A percentile compares a stretch with the other conserved stretches of the same genome.
Evolutionary conservation across 2,797 vertebrate species (phyloP).

Genomic region (Psittacula echo): DNA sequence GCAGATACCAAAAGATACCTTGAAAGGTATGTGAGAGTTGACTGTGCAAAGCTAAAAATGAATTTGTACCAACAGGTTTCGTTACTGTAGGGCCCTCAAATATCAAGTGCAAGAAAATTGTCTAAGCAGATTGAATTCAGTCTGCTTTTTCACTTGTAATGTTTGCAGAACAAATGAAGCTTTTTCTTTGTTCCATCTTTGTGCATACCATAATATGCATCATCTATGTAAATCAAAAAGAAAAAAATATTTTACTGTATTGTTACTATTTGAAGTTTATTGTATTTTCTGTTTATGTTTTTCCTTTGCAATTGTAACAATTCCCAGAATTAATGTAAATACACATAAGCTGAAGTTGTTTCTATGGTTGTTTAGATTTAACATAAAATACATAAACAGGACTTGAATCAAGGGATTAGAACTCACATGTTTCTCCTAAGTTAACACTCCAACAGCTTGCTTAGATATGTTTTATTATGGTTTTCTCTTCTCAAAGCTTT

Average conservation of each 20-base stretch:
- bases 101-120: background rate
- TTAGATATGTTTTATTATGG: background rate
- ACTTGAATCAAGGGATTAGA: slow-evolving; percentile 8
- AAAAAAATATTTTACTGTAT: slow-evolving; percentile 48
- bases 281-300: slow-evolving; percentile 57
- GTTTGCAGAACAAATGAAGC: background rate
- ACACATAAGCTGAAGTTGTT: slow-evolving; percentile 68
- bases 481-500: background rate
- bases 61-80: background rate
- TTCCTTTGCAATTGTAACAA: slow-evolving; percentile 63
- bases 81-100: background rate
- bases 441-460: background rate
- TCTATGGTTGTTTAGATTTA: background rate
- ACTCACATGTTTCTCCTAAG: background rate
- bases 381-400: background rate
- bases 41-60: background rate
- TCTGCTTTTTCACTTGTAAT: background rate
- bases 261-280: slow-evolving; percentile 62
- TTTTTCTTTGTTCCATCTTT: slow-evolving; percentile 18
- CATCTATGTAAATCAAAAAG: slow-evolving; percentile 60
- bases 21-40: background rate
- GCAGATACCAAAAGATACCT: background rate
- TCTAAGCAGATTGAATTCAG: background rate
- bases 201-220: background rate
- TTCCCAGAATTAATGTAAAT: slow-evolving; percentile 70